Conservation (phyloP, 2,888 invertebrate genomes). For the Odontocerum albicorne region DNA sequence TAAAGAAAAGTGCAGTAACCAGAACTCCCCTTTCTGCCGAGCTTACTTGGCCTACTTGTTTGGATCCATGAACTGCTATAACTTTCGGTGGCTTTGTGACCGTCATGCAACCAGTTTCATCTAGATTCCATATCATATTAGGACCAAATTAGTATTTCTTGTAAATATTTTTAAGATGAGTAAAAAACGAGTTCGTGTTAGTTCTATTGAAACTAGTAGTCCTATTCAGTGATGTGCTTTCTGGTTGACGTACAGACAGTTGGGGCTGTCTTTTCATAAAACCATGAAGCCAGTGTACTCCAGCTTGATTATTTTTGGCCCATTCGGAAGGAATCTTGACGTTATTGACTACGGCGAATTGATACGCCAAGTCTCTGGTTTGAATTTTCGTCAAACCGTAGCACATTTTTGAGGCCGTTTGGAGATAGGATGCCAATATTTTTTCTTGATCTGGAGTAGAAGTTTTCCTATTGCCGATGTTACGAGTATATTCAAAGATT, state of each 20-base stretch:
- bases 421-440: constrained; percentile 33
- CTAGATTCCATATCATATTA: constrained; percentile 40
- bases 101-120: constrained; percentile 42
- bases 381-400: constrained; percentile 33
- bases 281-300: not conserved
- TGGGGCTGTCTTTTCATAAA: constrained; percentile 5
- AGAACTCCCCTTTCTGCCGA: constrained; percentile 40
- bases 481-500: too few species aligned
- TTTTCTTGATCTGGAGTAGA: constrained; percentile 33
- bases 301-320: not conserved
- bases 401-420: constrained; percentile 37
- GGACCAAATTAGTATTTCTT: constrained; percentile 13
- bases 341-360: constrained; percentile 33
- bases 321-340: constrained; percentile 24
- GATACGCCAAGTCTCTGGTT: constrained; percentile 33
- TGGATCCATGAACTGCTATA: constrained; percentile 39
- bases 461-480: constrained; percentile 35
- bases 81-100: constrained; percentile 42
- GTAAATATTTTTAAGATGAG: constrained; percentile 13
- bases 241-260: constrained; percentile 2
- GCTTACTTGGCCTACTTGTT: constrained; percentile 39
- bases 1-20: constrained; percentile 37
- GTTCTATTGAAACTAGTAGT: constrained; percentile 7
- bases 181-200: constrained; percentile 9
- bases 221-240: not conserved